Evolutionary conservation across 2,113 vertebrate species (phyloP).

Genomic region (Gorsachius goisagi): DNA sequence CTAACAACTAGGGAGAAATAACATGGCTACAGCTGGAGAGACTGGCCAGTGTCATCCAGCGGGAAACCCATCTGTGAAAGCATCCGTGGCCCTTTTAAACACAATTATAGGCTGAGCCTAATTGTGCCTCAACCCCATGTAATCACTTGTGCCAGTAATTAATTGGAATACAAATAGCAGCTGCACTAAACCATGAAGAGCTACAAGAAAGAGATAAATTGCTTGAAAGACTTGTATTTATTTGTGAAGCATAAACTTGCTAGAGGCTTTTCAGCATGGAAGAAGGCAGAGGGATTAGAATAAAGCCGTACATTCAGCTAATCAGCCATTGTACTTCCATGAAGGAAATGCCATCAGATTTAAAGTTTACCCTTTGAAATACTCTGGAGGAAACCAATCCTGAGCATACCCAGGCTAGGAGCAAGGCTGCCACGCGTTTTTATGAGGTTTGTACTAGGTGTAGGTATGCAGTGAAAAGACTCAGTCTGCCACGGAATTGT

Average conservation of each 20-base stretch:
- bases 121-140: not conserved
- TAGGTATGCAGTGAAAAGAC: not conserved
- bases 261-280: not conserved
- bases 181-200: not conserved
- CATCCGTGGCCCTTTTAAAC: not conserved
- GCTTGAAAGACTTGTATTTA: not conserved
- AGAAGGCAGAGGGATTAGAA: not conserved
- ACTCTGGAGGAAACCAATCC: not conserved
- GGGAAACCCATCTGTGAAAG: not conserved
- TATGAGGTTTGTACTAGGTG: not conserved
- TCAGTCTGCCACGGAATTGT: not conserved
- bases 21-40: not conserved
- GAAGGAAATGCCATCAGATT: not conserved
- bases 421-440: not conserved
- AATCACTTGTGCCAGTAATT: not conserved
- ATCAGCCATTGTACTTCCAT: not conserved
- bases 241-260: not conserved
- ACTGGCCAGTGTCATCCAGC: not conserved
- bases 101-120: not conserved
- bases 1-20: not conserved
- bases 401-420: not conserved
- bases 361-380: not conserved
- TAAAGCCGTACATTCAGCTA: not conserved
- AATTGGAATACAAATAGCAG: slow-evolving; percentile 13
- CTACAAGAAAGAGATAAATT: not conserved